Base-by-base conservation (phyloP, 2,113 vertebrate genomes). In the Oncorhynchus nerka region DNA sequence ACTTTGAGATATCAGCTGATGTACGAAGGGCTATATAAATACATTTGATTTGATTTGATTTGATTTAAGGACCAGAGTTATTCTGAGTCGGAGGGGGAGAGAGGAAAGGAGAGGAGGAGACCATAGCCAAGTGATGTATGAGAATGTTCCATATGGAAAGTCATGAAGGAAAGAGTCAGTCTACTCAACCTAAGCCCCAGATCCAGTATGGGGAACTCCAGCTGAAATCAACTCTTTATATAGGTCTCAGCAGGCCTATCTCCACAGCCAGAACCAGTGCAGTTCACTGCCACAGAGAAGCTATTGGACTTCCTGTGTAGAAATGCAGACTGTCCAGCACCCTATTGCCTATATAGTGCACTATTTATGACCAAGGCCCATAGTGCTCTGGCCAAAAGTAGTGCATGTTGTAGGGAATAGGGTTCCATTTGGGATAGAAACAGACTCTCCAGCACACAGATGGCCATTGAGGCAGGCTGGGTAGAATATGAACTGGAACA, bases 101-200 rank as follows among this genome's bases (percentile, higher is more conserved):
- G 8, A 2, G n/a, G 55, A 51, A 45, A 15, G 22, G 19, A 49
- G 49, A 13, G 12, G 55, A 20, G 32, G 30, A 68, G 30, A 62
- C n/a, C 59, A 6, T 28, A 22, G 68, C n/a, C 45, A 70, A 48
- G 20, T 22, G 45, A 49, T 49, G 68, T 49, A 74, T 77, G 57
- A 77, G 78, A 90, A 74, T 72, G 76, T 84, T 70, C 71, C 79
- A 78, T 48, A 71, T 79, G 82, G 85, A 87, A 84, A 87, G n/a
- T 76, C 75, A 69, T 77, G 72, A 85, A 55, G 39, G 69, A 75
- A 71, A 28, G 71, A 64, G 59, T 59, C 48, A 2, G 69, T 71
- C 71, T 68, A 71, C 30, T 79, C 51, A 62, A 72, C 74, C 70
- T 57, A 67, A 78, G 30, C 57, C 39, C 4, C 74, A 85, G 70